Conservation (phyloP, 2,113 vertebrate genomes). For the Blennius ocellaris region DNA sequence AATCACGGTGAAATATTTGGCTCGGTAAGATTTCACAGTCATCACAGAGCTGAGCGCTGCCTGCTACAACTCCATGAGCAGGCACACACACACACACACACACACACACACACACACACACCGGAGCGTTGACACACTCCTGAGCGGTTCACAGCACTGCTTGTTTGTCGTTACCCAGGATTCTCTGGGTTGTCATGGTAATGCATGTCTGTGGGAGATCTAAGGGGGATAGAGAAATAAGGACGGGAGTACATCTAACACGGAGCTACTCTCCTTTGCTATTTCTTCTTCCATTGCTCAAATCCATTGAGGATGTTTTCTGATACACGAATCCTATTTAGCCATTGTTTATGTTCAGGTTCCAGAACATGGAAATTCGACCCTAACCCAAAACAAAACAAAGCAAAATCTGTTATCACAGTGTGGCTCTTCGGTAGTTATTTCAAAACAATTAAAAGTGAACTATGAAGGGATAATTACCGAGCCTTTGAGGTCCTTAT, state of each 20-base stretch:
- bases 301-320: not conserved
- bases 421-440: not conserved
- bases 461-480: not conserved
- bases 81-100: too few relatives aligned
- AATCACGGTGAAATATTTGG: not conserved
- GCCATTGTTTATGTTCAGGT: too few relatives aligned
- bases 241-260: conserved; percentile 39
- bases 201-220: conserved; percentile 56
- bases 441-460: conserved; percentile 11
- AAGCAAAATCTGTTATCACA: not conserved
- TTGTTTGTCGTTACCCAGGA: conserved; percentile 63
- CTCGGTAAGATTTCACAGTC: not conserved
- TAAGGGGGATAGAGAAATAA: conserved; percentile 45
- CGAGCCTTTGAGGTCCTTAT: not conserved
- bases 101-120: too few relatives aligned
- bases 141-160: conserved; percentile 38
- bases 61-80: too few relatives aligned
- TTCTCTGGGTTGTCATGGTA: conserved; percentile 68
- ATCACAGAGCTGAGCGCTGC: conserved; percentile 1
- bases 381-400: not conserved
- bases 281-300: conserved; percentile 17
- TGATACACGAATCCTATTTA: not conserved
- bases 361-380: too few relatives aligned
- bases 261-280: conserved; percentile 15
- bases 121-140: conserved; percentile 13